Conservation (phyloP, 2,113 vertebrate genomes). For the Petrocephalus microphthalmus region DNA sequence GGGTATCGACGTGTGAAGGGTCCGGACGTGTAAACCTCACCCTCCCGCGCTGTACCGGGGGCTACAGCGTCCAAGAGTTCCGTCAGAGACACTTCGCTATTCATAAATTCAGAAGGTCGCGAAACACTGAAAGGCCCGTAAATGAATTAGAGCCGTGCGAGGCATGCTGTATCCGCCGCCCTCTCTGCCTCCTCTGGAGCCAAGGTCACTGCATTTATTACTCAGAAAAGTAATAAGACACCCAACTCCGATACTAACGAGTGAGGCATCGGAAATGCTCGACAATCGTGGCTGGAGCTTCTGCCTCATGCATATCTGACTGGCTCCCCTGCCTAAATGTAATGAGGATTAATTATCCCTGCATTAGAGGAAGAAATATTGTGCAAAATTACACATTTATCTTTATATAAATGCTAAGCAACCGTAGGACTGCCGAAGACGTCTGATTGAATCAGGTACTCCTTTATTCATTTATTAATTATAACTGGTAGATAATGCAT, state of each 20-base stretch:
- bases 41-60: neutral
- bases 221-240: constrained; percentile 1
- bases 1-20: neutral
- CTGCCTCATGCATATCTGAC: constrained; percentile 30
- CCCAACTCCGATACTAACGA: constrained; percentile 1
- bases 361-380: neutral
- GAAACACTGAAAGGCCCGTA: constrained; percentile 28
- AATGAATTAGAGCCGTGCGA: constrained; percentile 36
- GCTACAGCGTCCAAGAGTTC: constrained; percentile 9
- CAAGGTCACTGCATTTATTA: constrained; percentile 35
- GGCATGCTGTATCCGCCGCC: constrained; percentile 30
- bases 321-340: constrained; percentile 15
- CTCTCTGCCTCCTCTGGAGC: constrained; percentile 20
- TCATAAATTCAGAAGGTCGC: constrained; percentile 35
- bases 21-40: neutral
- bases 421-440: neutral
- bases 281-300: neutral
- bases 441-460: neutral
- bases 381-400: neutral
- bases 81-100: constrained; percentile 30
- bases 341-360: neutral
- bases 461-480: neutral
- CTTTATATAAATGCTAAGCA: neutral
- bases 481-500: neutral
- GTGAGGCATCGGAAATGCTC: neutral